phyloP scores from a whole-genome alignment of 2,113 vertebrate genomes.

The Percopsis transmontana region DNA sequence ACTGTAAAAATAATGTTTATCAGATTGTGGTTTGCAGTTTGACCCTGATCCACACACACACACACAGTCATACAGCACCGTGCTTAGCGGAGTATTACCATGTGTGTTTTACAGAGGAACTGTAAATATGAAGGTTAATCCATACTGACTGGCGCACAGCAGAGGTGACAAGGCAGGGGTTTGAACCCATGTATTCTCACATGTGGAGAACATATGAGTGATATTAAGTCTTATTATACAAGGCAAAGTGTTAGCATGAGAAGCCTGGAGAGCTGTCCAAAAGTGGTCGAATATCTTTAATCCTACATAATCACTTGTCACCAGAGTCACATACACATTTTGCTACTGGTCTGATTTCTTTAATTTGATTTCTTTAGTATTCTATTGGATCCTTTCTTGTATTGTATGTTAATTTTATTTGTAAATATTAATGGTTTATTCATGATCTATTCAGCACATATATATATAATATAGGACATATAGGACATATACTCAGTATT shows the following conservation, averaged over 20 bases:
- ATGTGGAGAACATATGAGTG: slow-evolving; percentile 39
- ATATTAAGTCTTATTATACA: neutral
- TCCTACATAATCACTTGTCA: no score
- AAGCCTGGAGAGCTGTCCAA: neutral
- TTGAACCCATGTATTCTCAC: slow-evolving; percentile 25
- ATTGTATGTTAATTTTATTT: no score
- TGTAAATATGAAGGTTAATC: slow-evolving; percentile 39
- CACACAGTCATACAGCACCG: slow-evolving; percentile 21
- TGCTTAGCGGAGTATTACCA: slow-evolving; percentile 5
- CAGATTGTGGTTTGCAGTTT: neutral
- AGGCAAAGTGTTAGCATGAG: neutral
- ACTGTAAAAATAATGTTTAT: no score
- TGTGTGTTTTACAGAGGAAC: slow-evolving; percentile 26
- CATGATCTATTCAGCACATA: no score
- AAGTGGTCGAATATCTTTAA: no score
- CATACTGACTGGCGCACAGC: slow-evolving; percentile 55
- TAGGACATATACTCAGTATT: no score
- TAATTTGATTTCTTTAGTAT: no score
- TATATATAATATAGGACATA: no score
- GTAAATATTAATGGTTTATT: no score
- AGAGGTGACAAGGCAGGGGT: slow-evolving; percentile 43
- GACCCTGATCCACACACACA: slow-evolving; percentile 22
- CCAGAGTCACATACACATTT: no score
- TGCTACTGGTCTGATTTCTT: no score
- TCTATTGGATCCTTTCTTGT: no score